Evolutionary conservation across 2,797 vertebrate species (phyloP), one percentile per base, ranked within the genome.

Genomic region (Myripristis jacobus): DNA sequence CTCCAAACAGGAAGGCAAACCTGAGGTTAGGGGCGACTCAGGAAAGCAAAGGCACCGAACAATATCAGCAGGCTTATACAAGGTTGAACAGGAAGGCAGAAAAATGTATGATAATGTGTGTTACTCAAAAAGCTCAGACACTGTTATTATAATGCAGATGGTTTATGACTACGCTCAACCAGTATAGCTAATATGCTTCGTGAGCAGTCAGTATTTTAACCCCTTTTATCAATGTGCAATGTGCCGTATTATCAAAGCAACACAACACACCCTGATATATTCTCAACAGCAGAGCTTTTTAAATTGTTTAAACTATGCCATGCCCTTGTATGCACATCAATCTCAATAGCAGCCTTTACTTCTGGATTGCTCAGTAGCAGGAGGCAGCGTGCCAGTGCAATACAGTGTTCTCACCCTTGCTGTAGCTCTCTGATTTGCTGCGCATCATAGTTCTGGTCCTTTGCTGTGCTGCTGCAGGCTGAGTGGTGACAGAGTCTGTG

Each of bases 401-500:
- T 41, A 10, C 47, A 6, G 24, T 73, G 31, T 57, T 43, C 93
- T 93, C 88, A 95, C 94, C 92, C 70, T 93, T 94, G 86, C 53
- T 91, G 87, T 94, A 96, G 88, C 95, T 93, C 88, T 98, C 97
- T 11, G 96, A 97, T 89, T 96, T 96, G 91, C 96, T 97, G 88
- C 96, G 94, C 89, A 95, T 93, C 87, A 94, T 94, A 80, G 94
- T 27, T 87, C 95, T 96, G 44, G 95, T 87, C 80, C 95, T 95
- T 79, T 96, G 92, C 21, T 96, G 95, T 66, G 95, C 91, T 66
- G 94, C 70, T 54, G 94, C 77, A 82, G 95, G 82, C 64, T 95
- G 92, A 24, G 92, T 87, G 21, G 89, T 66, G 67, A 89, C 92
- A 0, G 94, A 87, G 21, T 86, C 85, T 6, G 88, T 72, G 48